phyloP scores from a whole-genome alignment of 2,797 vertebrate genomes.

The Spinus pinus region DNA sequence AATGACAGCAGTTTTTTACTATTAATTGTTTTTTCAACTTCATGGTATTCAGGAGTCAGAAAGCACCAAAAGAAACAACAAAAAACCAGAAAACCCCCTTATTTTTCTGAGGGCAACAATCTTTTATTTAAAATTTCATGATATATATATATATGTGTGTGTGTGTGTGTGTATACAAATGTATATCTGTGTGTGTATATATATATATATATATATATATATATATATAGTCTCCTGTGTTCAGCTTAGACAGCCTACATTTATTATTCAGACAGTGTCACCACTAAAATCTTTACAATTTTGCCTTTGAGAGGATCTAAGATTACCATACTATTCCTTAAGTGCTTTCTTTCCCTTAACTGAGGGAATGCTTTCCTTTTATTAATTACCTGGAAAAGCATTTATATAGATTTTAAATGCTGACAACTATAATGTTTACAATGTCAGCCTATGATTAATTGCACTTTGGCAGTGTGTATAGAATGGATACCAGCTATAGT shows the following conservation, averaged over 20 bases:
- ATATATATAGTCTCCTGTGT: not conserved
- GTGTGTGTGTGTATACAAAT: not conserved
- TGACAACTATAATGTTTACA: not conserved
- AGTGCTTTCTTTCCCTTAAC: not conserved
- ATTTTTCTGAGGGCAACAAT: not conserved
- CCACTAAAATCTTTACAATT: constrained; percentile 20
- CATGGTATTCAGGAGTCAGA: not conserved
- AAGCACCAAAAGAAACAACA: not conserved
- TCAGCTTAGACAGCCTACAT: not conserved
- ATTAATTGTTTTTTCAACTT: not conserved
- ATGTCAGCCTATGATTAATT: not conserved
- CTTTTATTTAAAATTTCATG: not conserved
- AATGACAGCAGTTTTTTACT: not conserved
- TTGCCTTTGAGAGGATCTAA: constrained; percentile 14
- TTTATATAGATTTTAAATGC: constrained; percentile 5
- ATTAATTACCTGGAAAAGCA: not conserved
- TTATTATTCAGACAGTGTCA: constrained; percentile 15
- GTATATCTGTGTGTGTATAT: not conserved
- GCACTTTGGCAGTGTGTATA: not conserved
- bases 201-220: not conserved
- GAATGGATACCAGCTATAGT: not conserved
- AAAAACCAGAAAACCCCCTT: not conserved
- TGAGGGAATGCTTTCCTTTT: not conserved
- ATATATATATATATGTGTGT: not conserved
- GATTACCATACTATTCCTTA: not conserved